Evolutionary conservation across 2,113 vertebrate genomes (phyloP).

Genomic region (Emberiza fucata): DNA sequence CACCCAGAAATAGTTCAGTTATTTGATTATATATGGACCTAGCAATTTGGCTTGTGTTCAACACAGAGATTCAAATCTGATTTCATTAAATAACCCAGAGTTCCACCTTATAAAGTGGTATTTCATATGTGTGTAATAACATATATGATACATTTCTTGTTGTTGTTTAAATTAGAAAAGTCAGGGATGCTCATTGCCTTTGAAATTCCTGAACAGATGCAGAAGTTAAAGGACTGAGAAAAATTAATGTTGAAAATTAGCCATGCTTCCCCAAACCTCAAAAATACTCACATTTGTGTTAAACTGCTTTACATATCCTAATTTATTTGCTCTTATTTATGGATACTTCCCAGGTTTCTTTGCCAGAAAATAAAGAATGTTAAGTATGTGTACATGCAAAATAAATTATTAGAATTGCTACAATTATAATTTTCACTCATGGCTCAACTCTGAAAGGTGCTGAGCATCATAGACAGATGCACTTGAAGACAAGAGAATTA

Average conservation of each 20-base stretch:
- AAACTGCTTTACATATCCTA: not conserved
- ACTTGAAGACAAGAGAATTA: not conserved
- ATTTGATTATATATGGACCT: not conserved
- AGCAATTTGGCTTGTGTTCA: not conserved
- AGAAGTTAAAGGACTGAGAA: not conserved
- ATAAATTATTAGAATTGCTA: not conserved
- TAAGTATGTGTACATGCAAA: not conserved
- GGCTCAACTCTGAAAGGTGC: not conserved
- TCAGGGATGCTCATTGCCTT: not conserved
- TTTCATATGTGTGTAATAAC: not conserved
- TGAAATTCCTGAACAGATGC: not conserved
- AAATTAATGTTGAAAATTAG: not conserved
- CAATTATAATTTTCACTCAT: not conserved
- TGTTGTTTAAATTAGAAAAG: not conserved
- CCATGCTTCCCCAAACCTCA: not conserved
- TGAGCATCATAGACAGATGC: not conserved
- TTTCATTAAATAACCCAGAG: not conserved
- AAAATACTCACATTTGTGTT: not conserved
- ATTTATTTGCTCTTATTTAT: constrained; percentile 19
- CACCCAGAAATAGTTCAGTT: not conserved
- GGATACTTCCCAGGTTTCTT: not conserved
- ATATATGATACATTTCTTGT: not conserved
- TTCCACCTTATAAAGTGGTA: not conserved
- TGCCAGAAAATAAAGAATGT: not conserved
- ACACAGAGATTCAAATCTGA: not conserved